Evolutionary conservation across 2,113 vertebrate species (phyloP), one percentile per base, ranked within the genome.

Genomic region (Tenebrosternarchus preto): DNA sequence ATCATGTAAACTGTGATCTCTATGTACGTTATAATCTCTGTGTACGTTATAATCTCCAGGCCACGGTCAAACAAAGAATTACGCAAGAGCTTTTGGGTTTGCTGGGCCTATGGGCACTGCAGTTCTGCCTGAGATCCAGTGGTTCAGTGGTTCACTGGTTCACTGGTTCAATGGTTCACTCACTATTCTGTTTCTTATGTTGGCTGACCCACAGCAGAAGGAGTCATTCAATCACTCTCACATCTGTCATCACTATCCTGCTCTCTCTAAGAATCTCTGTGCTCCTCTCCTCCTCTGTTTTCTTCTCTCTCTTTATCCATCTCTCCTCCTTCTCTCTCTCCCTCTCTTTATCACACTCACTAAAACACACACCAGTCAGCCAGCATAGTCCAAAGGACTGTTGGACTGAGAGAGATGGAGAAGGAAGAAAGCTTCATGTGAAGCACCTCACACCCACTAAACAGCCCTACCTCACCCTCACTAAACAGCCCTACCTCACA

Each of bases 211-310:
- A n/a, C n/a, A 69, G 43, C 31, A 43, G 66, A 69, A 39, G 33
- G 39, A 43, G 33, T 39, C 33, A 69, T 43, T 69, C 33, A 69
- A 27, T 69, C 66, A 69, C 31, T 69, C 33, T 69, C 66, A 43
- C 43, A 19, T 6, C 66, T 69, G 66, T 43, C 39, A 20, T 69
- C 31, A 20, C 33, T 43, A 2, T 69, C 19, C 22, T 2, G 22
- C 33, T 69, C 33, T 22, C 4, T 69, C 20, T 69, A 36, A 69
- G 19, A 24, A 15, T 15, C 5, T 69, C 17, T 69, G 66, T 43
- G 20, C n/a, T 16, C n/a, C 25, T 19, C 43, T 36, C 19, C 12
- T 20, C 1, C 19, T 25, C 8, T 36, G 7, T 27, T 27, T 57
- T 6, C 6, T 6, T 36, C 33, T 36, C 33, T 36, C 72, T 57